A percentile compares a stretch with the other conserved stretches of the same genome.
phyloP scores from a whole-genome alignment of 2,888 invertebrate genomes.

The Pammene aurita region DNA sequence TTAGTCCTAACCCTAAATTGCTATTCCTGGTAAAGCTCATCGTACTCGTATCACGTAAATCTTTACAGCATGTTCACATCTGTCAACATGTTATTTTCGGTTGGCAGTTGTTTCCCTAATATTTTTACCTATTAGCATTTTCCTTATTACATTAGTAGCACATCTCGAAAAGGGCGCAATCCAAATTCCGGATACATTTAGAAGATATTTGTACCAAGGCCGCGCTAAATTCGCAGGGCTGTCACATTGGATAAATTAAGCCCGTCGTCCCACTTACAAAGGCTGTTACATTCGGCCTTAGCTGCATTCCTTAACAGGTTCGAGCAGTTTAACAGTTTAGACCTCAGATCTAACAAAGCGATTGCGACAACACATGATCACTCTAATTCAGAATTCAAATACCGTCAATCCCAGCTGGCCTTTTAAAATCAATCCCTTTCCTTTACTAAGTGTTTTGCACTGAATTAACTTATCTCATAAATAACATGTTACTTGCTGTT shows the following conservation, averaged over 20 bases:
- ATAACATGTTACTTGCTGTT: constrained; percentile 31
- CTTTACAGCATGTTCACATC: too few relatives aligned
- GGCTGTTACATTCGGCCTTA: constrained; percentile 62
- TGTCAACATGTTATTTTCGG: too few relatives aligned
- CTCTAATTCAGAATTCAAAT: constrained; percentile 45
- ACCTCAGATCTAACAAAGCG: constrained; percentile 59
- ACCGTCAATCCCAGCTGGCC: constrained; percentile 31
- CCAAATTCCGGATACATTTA: constrained; percentile 30
- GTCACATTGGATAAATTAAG: constrained; percentile 69
- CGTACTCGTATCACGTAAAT: too few relatives aligned
- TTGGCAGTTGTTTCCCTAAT: too few relatives aligned
- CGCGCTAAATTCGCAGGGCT: constrained; percentile 59
- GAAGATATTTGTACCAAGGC: constrained; percentile 48
- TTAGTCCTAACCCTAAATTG: too few relatives aligned
- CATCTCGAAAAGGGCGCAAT: neutral
- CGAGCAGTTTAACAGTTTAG: constrained; percentile 51
- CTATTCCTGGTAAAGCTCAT: too few relatives aligned
- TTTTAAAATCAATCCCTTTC: constrained; percentile 19
- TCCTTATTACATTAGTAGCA: too few relatives aligned
- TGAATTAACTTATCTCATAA: constrained; percentile 31
- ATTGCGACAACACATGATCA: constrained; percentile 57
- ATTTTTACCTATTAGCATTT: too few relatives aligned
- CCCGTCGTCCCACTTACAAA: constrained; percentile 62
- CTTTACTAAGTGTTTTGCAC: constrained; percentile 12
- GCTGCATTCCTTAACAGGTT: constrained; percentile 68